phyloP scores from a whole-genome alignment of 2,888 invertebrate genomes.

The Geotrupes spiniger region DNA sequence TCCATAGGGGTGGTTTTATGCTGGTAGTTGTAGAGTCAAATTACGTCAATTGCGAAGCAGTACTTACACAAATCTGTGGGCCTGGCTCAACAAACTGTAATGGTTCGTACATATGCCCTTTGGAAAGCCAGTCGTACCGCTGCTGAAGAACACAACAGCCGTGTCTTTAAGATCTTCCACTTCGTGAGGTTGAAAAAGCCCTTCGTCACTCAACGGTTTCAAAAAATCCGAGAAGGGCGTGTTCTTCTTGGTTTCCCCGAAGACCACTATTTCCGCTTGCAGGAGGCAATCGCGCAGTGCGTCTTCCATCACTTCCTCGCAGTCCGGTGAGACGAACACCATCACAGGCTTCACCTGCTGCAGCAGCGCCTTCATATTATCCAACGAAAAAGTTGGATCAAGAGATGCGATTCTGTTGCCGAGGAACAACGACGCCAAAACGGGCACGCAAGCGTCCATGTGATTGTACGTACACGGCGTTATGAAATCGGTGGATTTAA shows the following conservation, averaged over 20 bases:
- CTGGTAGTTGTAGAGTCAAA: too few species aligned
- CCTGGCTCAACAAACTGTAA: too few species aligned
- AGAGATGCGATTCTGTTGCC: conserved; percentile 42
- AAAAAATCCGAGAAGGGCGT: conserved; percentile 17
- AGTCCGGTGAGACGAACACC: conserved; percentile 21
- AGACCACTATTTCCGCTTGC: conserved; percentile 22
- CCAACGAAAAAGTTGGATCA: conserved; percentile 33
- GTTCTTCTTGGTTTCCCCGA: conserved; percentile 18
- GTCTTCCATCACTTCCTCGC: conserved; percentile 17
- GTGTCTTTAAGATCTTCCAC: conserved; percentile 23
- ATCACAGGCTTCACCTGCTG: conserved; percentile 28
- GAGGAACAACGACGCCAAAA: conserved; percentile 51
- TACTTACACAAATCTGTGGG: too few species aligned
- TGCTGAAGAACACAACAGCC: conserved; percentile 31
- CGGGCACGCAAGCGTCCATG: conserved; percentile 49
- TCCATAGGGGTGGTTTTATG: too few species aligned
- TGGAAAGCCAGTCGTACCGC: conserved; percentile 34
- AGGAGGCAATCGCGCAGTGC: conserved; percentile 1
- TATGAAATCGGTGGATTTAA: conserved; percentile 50
- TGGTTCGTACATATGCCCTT: conserved; percentile 34
- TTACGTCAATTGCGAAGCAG: too few species aligned
- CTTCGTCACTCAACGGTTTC: conserved; percentile 17
- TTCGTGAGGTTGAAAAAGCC: conserved; percentile 23
- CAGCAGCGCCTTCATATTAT: conserved; percentile 32
- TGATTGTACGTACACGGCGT: conserved; percentile 52